Evolutionary conservation across 2,113 vertebrate species (phyloP).

Genomic region (Urocitellus parryii): DNA sequence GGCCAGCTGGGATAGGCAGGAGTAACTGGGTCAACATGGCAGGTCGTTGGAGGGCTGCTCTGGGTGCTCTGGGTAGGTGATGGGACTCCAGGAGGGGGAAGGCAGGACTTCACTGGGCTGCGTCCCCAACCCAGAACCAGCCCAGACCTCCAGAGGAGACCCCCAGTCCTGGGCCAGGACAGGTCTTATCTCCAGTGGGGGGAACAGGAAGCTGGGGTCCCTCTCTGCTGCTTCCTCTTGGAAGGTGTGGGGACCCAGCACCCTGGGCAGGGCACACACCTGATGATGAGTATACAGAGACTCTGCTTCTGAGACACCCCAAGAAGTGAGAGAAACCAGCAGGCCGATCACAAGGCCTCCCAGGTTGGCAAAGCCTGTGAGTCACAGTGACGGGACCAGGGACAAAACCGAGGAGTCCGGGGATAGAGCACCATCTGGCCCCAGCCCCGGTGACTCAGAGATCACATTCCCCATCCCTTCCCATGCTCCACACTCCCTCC

Average conservation of each 20-base stretch:
- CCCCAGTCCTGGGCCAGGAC: neutral
- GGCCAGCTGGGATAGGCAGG: neutral
- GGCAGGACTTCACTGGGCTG: neutral
- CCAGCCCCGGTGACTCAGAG: conserved; percentile 69
- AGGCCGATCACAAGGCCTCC: neutral
- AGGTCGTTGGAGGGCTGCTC: too few relatives aligned
- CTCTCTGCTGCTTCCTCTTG: neutral
- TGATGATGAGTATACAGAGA: neutral
- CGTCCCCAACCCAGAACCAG: neutral
- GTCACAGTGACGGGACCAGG: conserved; percentile 58
- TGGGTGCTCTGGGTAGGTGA: neutral
- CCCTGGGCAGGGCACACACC: neutral
- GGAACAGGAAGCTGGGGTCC: neutral
- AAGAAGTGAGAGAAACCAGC: conserved; percentile 46
- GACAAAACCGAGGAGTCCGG: neutral
- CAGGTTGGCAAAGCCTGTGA: conserved; percentile 45
- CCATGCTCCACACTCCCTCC: rapidly evolving
- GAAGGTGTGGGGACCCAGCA: neutral
- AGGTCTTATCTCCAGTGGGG: neutral
- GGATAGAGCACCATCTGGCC: neutral
- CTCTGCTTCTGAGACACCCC: neutral
- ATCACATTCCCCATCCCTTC: neutral
- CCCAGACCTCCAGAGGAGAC: neutral
- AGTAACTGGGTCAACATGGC: neutral
- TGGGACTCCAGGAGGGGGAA: neutral